Conservation (phyloP, 2,888 invertebrate species). For the Erebia palarica region DNA sequence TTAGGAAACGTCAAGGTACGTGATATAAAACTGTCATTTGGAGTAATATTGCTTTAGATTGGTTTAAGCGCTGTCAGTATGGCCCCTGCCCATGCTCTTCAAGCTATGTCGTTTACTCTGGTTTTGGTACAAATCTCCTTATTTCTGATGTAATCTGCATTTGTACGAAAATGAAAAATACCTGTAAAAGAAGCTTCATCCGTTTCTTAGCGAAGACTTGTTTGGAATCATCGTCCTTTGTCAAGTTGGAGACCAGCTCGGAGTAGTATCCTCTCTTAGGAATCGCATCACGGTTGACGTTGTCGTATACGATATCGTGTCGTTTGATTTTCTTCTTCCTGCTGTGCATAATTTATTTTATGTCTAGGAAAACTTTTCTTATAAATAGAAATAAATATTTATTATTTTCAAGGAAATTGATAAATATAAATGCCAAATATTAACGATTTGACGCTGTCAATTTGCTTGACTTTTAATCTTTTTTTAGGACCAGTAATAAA, state of each 20-base stretch:
- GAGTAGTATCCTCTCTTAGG: slow-evolving; percentile 84
- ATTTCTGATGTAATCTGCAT: no score
- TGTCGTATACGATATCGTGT: slow-evolving; percentile 70
- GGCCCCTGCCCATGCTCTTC: no score
- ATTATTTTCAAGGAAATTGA: neutral
- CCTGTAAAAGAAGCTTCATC: slow-evolving; percentile 70
- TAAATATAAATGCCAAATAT: neutral
- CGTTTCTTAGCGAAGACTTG: slow-evolving; percentile 70
- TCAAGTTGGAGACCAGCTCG: slow-evolving; percentile 80
- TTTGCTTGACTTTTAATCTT: neutral
- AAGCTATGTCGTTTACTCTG: no score
- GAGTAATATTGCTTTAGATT: no score
- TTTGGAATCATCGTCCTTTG: slow-evolving; percentile 61
- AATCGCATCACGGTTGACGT: slow-evolving; percentile 57
- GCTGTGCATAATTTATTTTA: slow-evolving; percentile 55
- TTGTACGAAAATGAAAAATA: slow-evolving; percentile 30
- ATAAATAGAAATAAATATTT: neutral
- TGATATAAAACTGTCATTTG: no score
- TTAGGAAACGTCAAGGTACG: no score
- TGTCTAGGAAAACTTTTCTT: neutral
- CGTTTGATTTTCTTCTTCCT: slow-evolving; percentile 67
- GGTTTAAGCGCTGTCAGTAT: no score
- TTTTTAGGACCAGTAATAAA: neutral
- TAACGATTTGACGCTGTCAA: neutral
- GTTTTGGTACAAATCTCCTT: no score